A percentile compares a stretch with the other conserved stretches of the same genome.
Conservation (phyloP, 2,797 vertebrate species). For the Sebastes hubbsi region DNA sequence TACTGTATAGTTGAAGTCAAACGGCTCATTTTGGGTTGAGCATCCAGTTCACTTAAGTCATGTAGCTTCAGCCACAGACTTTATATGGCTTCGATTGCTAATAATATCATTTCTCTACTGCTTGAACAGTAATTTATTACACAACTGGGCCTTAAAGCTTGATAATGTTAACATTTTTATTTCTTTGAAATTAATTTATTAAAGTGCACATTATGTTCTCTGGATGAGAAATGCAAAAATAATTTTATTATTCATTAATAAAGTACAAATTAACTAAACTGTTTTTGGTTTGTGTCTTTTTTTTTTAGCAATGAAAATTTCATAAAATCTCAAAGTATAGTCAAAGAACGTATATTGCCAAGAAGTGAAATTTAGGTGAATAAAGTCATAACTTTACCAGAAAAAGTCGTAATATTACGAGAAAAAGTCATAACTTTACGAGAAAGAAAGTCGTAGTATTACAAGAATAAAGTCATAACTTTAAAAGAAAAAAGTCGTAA, state of each 20-base stretch:
- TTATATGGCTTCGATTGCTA: constrained; percentile 60
- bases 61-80: constrained; percentile 39
- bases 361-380: too few species aligned
- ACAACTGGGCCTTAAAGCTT: constrained; percentile 95
- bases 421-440: too few species aligned
- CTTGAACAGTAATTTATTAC: constrained; percentile 87
- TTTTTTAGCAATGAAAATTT: neutral
- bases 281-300: neutral
- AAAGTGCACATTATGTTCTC: constrained; percentile 92
- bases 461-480: too few species aligned
- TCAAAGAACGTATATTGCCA: too few species aligned
- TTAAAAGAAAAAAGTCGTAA: too few species aligned
- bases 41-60: constrained; percentile 39
- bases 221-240: constrained; percentile 85
- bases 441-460: too few species aligned
- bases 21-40: constrained; percentile 35
- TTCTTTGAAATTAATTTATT: constrained; percentile 94
- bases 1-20: constrained; percentile 38
- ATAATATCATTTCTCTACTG: constrained; percentile 71
- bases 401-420: too few species aligned
- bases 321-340: too few species aligned
- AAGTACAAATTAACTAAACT: constrained; percentile 77
- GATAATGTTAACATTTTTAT: constrained; percentile 87
- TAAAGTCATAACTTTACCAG: too few species aligned
- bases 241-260: constrained; percentile 89